phyloP scores from a whole-genome alignment of 2,113 vertebrate genomes.

The Callionymus lyra region DNA sequence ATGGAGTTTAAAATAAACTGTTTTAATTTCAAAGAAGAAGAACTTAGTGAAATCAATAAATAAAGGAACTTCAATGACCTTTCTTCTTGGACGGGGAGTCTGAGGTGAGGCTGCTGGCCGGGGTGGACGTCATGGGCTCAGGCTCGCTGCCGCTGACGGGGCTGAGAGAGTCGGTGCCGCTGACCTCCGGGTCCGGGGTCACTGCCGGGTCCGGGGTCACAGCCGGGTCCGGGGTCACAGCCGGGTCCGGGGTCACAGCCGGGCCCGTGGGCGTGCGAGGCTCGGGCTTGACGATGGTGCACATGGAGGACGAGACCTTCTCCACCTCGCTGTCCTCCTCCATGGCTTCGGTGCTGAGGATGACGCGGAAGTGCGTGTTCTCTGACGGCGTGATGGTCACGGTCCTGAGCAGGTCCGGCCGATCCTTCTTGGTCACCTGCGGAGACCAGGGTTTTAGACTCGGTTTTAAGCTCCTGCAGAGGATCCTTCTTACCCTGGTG shows the following conservation, averaged over 20 bases:
- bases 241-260: slow-evolving; percentile 76
- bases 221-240: slow-evolving; percentile 53
- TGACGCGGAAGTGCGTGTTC: slow-evolving; percentile 92
- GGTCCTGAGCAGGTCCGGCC: slow-evolving; percentile 72
- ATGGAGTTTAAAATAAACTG: no score
- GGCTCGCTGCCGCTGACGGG: slow-evolving; percentile 33
- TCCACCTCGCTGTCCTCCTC: slow-evolving; percentile 57
- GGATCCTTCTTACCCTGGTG: slow-evolving; percentile 85
- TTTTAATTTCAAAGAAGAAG: no score
- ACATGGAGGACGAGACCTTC: slow-evolving; percentile 47
- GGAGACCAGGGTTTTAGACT: no score
- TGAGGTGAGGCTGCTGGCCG: slow-evolving; percentile 55
- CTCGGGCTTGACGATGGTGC: slow-evolving; percentile 81
- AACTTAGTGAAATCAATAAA: no score
- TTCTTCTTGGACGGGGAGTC: slow-evolving; percentile 94
- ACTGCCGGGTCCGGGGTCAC: no score
- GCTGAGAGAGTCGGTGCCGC: slow-evolving; percentile 13
- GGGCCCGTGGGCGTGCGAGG: slow-evolving; percentile 71
- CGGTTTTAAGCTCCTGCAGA: no score
- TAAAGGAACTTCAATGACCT: slow-evolving; percentile 69
- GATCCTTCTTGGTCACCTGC: slow-evolving; percentile 84
- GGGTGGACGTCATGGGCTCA: slow-evolving; percentile 49
- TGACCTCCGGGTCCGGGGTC: slow-evolving; percentile 19
- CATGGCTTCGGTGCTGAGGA: slow-evolving; percentile 80
- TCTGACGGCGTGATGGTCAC: slow-evolving; percentile 87